Conservation (phyloP, 1,140 invertebrate genomes). For the Conopomorpha cramerella region DNA sequence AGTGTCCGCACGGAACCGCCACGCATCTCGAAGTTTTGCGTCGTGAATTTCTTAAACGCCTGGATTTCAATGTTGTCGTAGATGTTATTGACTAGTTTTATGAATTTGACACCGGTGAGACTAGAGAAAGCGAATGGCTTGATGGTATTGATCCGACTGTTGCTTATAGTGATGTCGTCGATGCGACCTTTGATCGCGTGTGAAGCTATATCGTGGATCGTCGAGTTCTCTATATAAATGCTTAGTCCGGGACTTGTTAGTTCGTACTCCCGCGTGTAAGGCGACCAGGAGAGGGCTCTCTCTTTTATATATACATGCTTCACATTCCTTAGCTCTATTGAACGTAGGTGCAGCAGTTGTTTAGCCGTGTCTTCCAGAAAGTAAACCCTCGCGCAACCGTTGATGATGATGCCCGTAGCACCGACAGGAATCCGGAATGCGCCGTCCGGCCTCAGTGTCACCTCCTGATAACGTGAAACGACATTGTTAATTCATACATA, state of each 20-base stretch:
- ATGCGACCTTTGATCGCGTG: slow-evolving; percentile 73
- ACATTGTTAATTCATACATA: too few relatives aligned
- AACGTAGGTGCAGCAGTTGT: slow-evolving; percentile 31
- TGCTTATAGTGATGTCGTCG: slow-evolving; percentile 67
- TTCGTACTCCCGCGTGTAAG: slow-evolving; percentile 22
- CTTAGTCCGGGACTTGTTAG: slow-evolving; percentile 35
- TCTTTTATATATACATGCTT: slow-evolving; percentile 31
- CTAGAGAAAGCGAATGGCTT: slow-evolving; percentile 76
- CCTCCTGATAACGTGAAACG: too few relatives aligned
- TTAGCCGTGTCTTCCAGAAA: slow-evolving; percentile 52
- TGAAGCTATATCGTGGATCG: slow-evolving; percentile 65
- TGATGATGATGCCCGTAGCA: slow-evolving; percentile 56
- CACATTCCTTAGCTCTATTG: slow-evolving; percentile 30
- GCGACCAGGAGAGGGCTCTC: slow-evolving; percentile 36
- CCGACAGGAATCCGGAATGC: slow-evolving; percentile 57
- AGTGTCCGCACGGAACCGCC: slow-evolving; percentile 50
- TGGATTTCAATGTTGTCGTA: slow-evolving; percentile 69
- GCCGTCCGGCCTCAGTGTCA: slow-evolving; percentile 63
- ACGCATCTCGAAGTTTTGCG: slow-evolving; percentile 65
- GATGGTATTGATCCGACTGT: slow-evolving; percentile 64
- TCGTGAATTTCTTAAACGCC: slow-evolving; percentile 78
- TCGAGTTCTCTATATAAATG: slow-evolving; percentile 39
- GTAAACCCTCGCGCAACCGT: slow-evolving; percentile 57
- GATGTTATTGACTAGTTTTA: slow-evolving; percentile 60
- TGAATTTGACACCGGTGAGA: slow-evolving; percentile 59